Base-by-base conservation (phyloP, 2,113 vertebrate genomes). In the Chauna torquata region DNA sequence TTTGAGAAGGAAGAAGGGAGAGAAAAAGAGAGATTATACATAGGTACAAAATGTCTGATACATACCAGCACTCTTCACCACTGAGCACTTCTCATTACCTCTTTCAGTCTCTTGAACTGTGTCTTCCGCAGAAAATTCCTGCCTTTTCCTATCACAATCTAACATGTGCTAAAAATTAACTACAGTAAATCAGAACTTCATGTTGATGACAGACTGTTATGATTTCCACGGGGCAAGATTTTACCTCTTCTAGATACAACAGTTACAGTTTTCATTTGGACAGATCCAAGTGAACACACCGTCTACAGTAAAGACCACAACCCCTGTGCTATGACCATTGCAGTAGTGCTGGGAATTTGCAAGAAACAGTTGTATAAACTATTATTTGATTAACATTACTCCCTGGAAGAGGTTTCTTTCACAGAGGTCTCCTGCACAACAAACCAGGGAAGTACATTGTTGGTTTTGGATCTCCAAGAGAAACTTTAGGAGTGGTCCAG, bases 1-100 rank as follows among this genome's bases (percentile, higher is more conserved):
- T 99, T 97, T 44, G 69, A 79, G 50, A 94, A 59, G 36, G 66
- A 95, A 78, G 88, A 94, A 97, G 50, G 70, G 52, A 52, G 19
- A 91, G 74, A 91, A 80, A 86, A 71, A 74, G 28, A 94, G 25
- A 72, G 36, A 75, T 94, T 87, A 88, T 14, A 50, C 16, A 36
- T 4, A 77, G 6, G 23, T 89, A 79, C 0, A 5, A 83, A 85
- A 36, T 30, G 36, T 47, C 57, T 40, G 45, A 59, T 58, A 66
- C 24, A 14, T 20, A 77, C 1, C 42, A 80, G 15, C 61, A 40
- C n/a, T 61, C 55, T 42, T 88, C 49, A 72, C 16, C 47, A 42
- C 17, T 40, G 40, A 91, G 75, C 14, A 36, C 36, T 72, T 19
- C 20, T 72, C 45, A 79, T 40, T 24, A 77, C 16, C 16, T 49